Evolutionary conservation across 2,113 vertebrate genomes (phyloP).

Genomic region (Melanerpes aurifrons): DNA sequence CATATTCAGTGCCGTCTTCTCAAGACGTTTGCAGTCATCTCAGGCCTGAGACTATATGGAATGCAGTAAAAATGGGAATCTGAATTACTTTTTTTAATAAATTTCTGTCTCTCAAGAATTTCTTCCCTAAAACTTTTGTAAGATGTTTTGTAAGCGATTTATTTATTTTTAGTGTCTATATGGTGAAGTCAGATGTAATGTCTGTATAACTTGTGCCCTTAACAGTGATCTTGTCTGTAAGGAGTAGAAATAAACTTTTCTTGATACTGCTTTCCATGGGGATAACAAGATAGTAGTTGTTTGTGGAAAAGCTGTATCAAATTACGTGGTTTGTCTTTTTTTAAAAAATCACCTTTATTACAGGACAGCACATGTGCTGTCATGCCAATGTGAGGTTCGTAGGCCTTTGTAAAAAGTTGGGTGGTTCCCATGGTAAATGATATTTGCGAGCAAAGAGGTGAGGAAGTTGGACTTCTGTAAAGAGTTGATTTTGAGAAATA

Average conservation of each 20-base stretch:
- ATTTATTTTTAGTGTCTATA: not conserved
- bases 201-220: not conserved
- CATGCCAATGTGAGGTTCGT: not conserved
- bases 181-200: fast-evolving
- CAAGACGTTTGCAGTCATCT: not conserved
- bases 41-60: not conserved
- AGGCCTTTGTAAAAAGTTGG: not conserved
- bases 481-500: not conserved
- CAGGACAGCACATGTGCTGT: not conserved
- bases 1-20: fast-evolving
- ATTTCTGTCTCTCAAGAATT: fast-evolving
- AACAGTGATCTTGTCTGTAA: not conserved
- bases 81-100: not conserved
- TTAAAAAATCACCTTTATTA: not conserved
- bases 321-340: not conserved
- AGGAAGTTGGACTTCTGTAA: fast-evolving
- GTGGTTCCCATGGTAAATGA: not conserved
- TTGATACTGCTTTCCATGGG: not conserved
- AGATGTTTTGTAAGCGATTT: not conserved
- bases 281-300: not conserved
- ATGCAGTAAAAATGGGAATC: not conserved
- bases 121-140: not conserved
- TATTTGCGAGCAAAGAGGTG: not conserved
- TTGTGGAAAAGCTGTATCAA: not conserved
- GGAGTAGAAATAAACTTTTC: not conserved